Evolutionary conservation across 1,140 invertebrate species (phyloP), one percentile per base, ranked within the genome.

Genomic region (Dinoponera quadriceps): DNA sequence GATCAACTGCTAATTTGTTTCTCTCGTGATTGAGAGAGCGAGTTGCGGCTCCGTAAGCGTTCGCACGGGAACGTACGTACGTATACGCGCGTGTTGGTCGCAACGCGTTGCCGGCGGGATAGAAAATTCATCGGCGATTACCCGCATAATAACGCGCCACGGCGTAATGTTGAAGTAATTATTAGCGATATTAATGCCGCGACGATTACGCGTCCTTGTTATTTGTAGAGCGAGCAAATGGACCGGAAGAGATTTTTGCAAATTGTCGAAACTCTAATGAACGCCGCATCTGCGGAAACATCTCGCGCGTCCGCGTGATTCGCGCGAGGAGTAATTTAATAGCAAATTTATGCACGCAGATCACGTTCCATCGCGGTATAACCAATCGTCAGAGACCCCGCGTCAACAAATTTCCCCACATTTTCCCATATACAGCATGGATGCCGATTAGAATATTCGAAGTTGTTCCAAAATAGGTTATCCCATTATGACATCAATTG

Each of bases 51-150:
- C 18, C 66, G 48, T 2, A 20, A 55, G 44, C 80, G 14, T 44
- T 27, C 1, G 22, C 48, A 22, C 29, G 22, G 4, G 22, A 11
- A 9, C 16, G 4, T 25, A 48, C 20, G 14, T 9, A 20, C 14
- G 38, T 16, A 22, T 4, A n/a, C 14, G 20, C 27, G 18, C 3
- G 20, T 9, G 22, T 44, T 44, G 62, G 68, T 27, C 65, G 22
- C 22, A 22, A 71, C 48, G 18, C 33, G 57, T 44, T 27, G 55
- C 49, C 44, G n/a, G 38, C 16, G n/a, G 16, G 20, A 69, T 78
- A 55, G 49, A 54, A 69, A 57, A 80, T 80, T 80, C 22, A 80
- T 59, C 51, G 20, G 38, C n/a, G 51, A 80, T 80, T 69, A 80
- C 9, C 51, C 33, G 51, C 5, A 33, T 57, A 57, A 80, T 80